A percentile compares a stretch with the other conserved stretches of the same genome.
phyloP scores from a whole-genome alignment of 1,140 invertebrate genomes.

The Aethina tumida region DNA sequence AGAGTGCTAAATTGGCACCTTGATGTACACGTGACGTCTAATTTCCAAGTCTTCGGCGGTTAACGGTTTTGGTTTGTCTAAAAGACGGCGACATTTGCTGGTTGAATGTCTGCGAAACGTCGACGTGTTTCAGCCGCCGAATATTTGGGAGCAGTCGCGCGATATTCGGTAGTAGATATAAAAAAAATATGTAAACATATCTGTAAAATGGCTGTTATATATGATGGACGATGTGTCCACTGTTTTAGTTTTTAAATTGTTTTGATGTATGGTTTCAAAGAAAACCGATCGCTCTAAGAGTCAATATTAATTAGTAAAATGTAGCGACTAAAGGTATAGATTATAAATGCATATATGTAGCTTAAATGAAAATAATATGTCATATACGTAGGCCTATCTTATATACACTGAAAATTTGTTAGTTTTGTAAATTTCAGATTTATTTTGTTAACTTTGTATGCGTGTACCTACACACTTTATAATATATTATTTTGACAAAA shows the following conservation, averaged over 20 bases:
- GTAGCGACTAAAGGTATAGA: constrained; percentile 23
- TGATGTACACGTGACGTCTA: too few species aligned
- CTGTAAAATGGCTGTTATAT: constrained; percentile 26
- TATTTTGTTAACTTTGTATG: constrained; percentile 29
- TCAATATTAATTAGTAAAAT: constrained; percentile 35
- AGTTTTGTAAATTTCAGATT: constrained; percentile 32
- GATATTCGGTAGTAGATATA: too few species aligned
- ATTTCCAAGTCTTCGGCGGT: too few species aligned
- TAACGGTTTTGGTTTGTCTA: too few species aligned
- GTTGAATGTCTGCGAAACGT: too few species aligned
- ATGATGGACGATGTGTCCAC: constrained; percentile 15
- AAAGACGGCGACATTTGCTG: too few species aligned
- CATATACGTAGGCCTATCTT: constrained; percentile 33
- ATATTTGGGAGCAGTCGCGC: too few species aligned
- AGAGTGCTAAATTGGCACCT: constrained; percentile 12
- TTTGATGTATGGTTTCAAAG: constrained; percentile 24
- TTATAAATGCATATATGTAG: constrained; percentile 30
- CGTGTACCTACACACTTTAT: constrained; percentile 21
- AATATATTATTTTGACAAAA: constrained; percentile 21
- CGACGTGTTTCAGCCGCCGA: too few species aligned
- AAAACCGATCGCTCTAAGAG: constrained; percentile 30
- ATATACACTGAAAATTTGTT: constrained; percentile 29
- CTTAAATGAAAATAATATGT: constrained; percentile 28
- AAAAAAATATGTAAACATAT: constrained; percentile 14
- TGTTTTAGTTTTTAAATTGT: constrained; percentile 25